A percentile compares a stretch with the other conserved stretches of the same genome.
These are phyloP conservation scores for Apoda limacodes DNA, from an alignment of 2,888 invertebrate genomes.

Conservation along the genomic window DNA sequence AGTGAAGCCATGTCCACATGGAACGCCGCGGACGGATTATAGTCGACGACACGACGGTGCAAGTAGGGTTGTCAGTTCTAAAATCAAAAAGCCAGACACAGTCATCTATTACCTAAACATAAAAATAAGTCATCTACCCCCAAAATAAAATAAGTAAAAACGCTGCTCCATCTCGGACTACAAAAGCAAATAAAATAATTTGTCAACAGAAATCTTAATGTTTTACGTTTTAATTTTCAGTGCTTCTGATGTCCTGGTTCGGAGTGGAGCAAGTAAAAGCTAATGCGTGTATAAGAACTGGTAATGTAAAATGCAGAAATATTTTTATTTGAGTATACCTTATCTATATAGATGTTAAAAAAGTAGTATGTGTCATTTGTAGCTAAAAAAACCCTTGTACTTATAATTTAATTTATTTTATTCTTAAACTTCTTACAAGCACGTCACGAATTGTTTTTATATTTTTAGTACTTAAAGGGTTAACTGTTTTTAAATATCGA, in stretches of 20 bases:
- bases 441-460: too few species aligned
- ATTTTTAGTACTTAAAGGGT: too few species aligned
- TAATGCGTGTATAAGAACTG: conserved; percentile 64
- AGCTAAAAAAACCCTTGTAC: too few species aligned
- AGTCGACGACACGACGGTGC: conserved; percentile 7
- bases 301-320: too few species aligned
- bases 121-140: background rate
- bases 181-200: background rate
- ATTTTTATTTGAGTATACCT: too few species aligned
- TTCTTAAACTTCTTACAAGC: too few species aligned
- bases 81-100: background rate
- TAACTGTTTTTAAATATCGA: conserved; percentile 11
- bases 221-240: conserved; percentile 37
- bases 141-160: background rate
- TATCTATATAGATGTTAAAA: too few species aligned
- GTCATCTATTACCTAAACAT: conserved; percentile 1
- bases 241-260: conserved; percentile 68
- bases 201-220: background rate
- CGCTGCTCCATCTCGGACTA: background rate
- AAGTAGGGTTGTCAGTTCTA: conserved; percentile 3
- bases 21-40: too few species aligned
- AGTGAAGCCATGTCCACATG: too few species aligned
- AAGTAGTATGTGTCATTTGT: too few species aligned
- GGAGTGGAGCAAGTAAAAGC: conserved; percentile 62
- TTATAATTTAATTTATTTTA: too few species aligned